Base-by-base conservation (phyloP, 2,113 vertebrate species). In the Pycnonotus jocosus region DNA sequence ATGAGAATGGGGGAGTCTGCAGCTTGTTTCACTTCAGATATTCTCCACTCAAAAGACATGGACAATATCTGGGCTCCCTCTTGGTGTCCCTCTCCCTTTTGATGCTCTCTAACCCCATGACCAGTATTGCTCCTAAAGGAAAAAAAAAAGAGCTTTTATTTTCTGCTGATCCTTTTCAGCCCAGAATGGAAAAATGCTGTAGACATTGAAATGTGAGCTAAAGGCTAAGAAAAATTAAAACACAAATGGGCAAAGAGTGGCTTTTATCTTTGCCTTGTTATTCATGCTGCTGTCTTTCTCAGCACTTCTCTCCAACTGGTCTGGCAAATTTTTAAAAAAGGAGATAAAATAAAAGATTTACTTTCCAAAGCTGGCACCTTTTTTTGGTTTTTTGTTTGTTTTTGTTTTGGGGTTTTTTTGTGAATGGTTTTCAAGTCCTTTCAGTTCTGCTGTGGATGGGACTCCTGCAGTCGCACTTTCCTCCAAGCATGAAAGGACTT, bases 231-330 rank as follows among this genome's bases (percentile, higher is more conserved):
- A 87, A 92, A 91, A 92, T 64, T 92, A 78, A 92, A 93, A 86
- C 4, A 9, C 61, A 81, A 91, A 73, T 85, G 87, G 65, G 61
- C 73, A n/a, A 44, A 86, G 48, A 84, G 27, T 4, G 25, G 61
- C 84, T 95, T 96, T 96, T 42, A 95, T 95, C 92, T 87, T 84
- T 60, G 53, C 73, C 72, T 77, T 76, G 81, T 84, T 95, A 93
- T 89, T 86, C 86, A n/a, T 13, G 24, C 60, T 3, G 10, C 72
- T 81, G 50, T n/a, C 84, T 90, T 92, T 91, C 92, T 87, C 92
- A 93, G 88, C 73, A 69, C 40, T 92, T 86, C 65, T 86, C 56
- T 96, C 65, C 77, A 81, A 81, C 72, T 86, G 86, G 86, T 74
- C 81, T 92, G 65, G 80, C 57, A 93, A 92, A 95, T 95, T n/a